Evolutionary conservation across 2,888 invertebrate species (phyloP).

Genomic region (Crocallis elinguaria): DNA sequence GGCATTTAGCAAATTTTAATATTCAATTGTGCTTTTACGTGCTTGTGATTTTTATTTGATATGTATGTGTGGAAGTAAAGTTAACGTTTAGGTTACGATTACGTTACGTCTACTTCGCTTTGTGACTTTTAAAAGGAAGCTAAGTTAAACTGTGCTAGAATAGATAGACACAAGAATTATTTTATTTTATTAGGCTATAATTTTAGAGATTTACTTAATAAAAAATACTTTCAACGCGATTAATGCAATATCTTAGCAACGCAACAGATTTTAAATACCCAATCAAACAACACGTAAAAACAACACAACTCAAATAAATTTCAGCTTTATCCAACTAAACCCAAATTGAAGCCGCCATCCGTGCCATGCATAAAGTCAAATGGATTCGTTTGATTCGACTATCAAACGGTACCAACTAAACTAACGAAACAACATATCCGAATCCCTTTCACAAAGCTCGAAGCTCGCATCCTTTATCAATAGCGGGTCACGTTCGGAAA

Average conservation of each 20-base stretch:
- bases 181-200: too few relatives aligned
- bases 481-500: conserved; percentile 60
- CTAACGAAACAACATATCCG: conserved; percentile 26
- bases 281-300: neutral
- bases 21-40: conserved; percentile 78
- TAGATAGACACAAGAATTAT: too few relatives aligned
- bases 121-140: too few relatives aligned
- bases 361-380: conserved; percentile 11
- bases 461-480: conserved; percentile 50
- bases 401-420: conserved; percentile 23
- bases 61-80: conserved; percentile 14
- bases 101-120: too few relatives aligned
- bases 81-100: neutral
- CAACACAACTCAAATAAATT: neutral
- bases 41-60: conserved; percentile 26
- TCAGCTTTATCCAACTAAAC: neutral
- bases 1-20: conserved; percentile 82
- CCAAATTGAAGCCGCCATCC: conserved; percentile 7
- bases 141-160: too few relatives aligned
- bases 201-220: too few relatives aligned
- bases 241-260: too few relatives aligned
- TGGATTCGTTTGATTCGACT: conserved; percentile 22
- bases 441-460: conserved; percentile 33
- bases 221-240: too few relatives aligned
- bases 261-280: too few relatives aligned